Percentiles rank a stretch among this genome's conserved stretches.
phyloP scores from a whole-genome alignment of 2,113 vertebrate species.

The Amia ocellicauda region DNA sequence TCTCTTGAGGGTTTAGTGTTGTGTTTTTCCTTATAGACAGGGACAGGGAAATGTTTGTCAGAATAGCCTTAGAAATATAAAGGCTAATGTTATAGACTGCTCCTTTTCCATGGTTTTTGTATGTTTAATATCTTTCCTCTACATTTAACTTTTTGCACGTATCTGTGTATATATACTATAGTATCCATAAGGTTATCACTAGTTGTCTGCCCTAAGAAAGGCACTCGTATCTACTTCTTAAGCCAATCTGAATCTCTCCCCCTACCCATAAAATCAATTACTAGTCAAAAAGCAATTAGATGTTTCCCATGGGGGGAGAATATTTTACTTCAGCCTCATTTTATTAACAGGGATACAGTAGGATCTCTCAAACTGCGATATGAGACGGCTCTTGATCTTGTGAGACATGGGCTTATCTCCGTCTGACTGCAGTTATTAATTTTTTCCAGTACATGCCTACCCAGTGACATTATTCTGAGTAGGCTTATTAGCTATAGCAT shows the following conservation, averaged over 20 bases:
- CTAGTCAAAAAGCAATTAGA: conserved; percentile 17
- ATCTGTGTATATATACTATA: too few species aligned
- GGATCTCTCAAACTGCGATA: neutral
- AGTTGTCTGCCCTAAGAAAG: too few species aligned
- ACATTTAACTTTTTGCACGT: too few species aligned
- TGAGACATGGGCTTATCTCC: conserved; percentile 16
- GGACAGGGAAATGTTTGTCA: neutral
- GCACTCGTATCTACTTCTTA: too few species aligned
- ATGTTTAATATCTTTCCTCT: too few species aligned
- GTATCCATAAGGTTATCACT: too few species aligned
- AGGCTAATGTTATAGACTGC: too few species aligned
- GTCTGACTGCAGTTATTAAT: conserved; percentile 2
- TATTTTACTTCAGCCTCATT: conserved; percentile 11
- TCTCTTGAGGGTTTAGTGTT: neutral
- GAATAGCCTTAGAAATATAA: neutral
- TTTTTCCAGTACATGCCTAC: neutral
- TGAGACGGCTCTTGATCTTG: neutral
- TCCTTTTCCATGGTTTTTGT: too few species aligned
- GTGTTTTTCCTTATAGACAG: neutral
- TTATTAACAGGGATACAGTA: conserved; percentile 1
- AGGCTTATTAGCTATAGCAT: neutral
- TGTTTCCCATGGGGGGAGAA: conserved; percentile 10
- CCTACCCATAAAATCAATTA: conserved; percentile 8
- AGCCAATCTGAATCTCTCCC: neutral
- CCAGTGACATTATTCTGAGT: neutral